A percentile compares a stretch with the other conserved stretches of the same genome.
Conservation (phyloP, 1,140 invertebrate species). For the Drosophila ananassae region DNA sequence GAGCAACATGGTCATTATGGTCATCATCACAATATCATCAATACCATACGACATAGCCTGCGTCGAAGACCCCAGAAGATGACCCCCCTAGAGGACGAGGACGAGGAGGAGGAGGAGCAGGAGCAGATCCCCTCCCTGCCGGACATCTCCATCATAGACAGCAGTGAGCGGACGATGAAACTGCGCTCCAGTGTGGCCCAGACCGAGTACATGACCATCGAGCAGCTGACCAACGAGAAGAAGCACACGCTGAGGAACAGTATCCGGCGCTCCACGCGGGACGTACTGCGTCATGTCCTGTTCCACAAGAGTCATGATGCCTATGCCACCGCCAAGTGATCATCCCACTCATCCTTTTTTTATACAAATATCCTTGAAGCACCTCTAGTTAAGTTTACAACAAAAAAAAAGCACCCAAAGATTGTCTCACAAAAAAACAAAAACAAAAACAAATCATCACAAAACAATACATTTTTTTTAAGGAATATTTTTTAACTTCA, state of each 20-base stretch:
- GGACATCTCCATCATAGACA: slow-evolving; percentile 77
- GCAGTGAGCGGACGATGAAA: slow-evolving; percentile 72
- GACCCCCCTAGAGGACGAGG: not conserved
- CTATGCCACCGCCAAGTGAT: slow-evolving; percentile 66
- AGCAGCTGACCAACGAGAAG: slow-evolving; percentile 70
- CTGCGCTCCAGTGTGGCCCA: slow-evolving; percentile 56
- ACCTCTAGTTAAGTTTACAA: slow-evolving; percentile 19
- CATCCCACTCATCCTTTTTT: not conserved
- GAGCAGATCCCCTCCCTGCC: slow-evolving; percentile 18
- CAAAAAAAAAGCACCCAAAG: slow-evolving; percentile 61
- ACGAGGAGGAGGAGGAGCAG: slow-evolving; percentile 5
- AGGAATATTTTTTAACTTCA: not conserved
- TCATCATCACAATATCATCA: slow-evolving; percentile 50
- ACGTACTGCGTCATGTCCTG: slow-evolving; percentile 72
- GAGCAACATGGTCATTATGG: not conserved
- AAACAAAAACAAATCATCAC: slow-evolving; percentile 39
- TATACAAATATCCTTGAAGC: not conserved
- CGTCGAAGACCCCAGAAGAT: slow-evolving; percentile 64
- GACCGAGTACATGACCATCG: slow-evolving; percentile 73
- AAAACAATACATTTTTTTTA: not conserved
- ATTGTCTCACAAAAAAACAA: slow-evolving; percentile 51
- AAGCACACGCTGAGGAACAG: slow-evolving; percentile 77
- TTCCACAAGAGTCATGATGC: slow-evolving; percentile 80
- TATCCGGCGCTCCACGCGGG: slow-evolving; percentile 73
- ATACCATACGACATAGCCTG: slow-evolving; percentile 72